Percentiles rank a stretch among this genome's conserved stretches.
phyloP scores from a whole-genome alignment of 2,888 invertebrate genomes.

The Sesia bembeciformis region DNA sequence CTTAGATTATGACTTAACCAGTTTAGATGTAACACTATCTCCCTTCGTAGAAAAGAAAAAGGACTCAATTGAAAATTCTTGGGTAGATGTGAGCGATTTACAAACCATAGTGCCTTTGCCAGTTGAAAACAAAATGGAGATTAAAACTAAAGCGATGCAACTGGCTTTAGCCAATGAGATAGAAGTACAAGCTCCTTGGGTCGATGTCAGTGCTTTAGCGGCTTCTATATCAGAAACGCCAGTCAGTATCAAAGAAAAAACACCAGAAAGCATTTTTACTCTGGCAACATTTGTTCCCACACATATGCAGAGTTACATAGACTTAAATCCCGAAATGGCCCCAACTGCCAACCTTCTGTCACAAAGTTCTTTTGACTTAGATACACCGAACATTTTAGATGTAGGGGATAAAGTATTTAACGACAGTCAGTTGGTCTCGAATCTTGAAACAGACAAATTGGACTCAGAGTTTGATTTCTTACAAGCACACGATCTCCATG shows the following conservation, averaged over 20 bases:
- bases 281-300: conserved; percentile 76
- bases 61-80: conserved; percentile 19
- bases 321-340: conserved; percentile 43
- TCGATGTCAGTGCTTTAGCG: conserved; percentile 81
- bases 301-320: conserved; percentile 78
- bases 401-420: conserved; percentile 59
- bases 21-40: conserved; percentile 34
- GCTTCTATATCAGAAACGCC: conserved; percentile 77
- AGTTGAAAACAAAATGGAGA: conserved; percentile 30
- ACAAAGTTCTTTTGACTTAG: conserved; percentile 45
- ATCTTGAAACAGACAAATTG: conserved; percentile 35
- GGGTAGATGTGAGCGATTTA: conserved; percentile 40
- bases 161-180: conserved; percentile 83
- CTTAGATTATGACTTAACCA: conserved; percentile 50
- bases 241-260: conserved; percentile 76
- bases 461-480: conserved; percentile 20
- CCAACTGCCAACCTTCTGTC: conserved; percentile 51
- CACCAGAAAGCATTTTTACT: conserved; percentile 69
- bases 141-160: conserved; percentile 76
- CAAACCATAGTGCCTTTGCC: conserved; percentile 21
- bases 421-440: conserved; percentile 57
- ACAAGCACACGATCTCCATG: conserved; percentile 16
- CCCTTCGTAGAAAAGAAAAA: conserved; percentile 40
- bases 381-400: conserved; percentile 52
- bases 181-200: conserved; percentile 84